Evolutionary conservation across 2,797 vertebrate species (phyloP).

Genomic region (Semaprochilodus insignis): DNA sequence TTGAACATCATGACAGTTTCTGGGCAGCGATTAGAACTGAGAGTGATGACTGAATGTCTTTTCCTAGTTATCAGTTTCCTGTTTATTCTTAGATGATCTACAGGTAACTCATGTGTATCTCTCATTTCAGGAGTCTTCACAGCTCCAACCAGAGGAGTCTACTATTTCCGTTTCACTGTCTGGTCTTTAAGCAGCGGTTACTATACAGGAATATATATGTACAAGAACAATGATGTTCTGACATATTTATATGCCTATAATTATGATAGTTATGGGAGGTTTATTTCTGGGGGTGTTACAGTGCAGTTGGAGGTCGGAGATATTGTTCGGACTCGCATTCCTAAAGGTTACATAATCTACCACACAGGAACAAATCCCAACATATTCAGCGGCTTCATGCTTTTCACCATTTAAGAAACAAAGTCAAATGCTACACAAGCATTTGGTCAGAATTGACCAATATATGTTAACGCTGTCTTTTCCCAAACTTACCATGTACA

Average conservation of each 20-base stretch:
- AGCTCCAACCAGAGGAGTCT: conserved; percentile 8
- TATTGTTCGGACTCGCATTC: background rate
- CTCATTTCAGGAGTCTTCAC: conserved; percentile 18
- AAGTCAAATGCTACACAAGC: too few relatives aligned
- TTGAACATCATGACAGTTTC: background rate
- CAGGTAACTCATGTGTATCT: background rate
- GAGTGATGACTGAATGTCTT: background rate
- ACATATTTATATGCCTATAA: background rate
- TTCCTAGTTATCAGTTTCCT: too few relatives aligned
- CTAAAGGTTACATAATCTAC: background rate
- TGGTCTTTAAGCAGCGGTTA: background rate
- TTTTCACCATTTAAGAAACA: background rate
- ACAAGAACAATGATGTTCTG: background rate
- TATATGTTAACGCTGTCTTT: background rate
- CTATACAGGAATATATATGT: background rate
- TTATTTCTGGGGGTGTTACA: background rate
- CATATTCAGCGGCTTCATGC: conserved; percentile 6
- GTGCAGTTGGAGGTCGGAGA: background rate
- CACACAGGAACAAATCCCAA: background rate
- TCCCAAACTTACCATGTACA: too few relatives aligned
- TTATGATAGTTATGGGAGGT: background rate
- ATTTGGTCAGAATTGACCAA: background rate
- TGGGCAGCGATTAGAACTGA: background rate
- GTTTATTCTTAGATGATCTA: too few relatives aligned
- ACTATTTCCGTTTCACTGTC: conserved; percentile 14